Base-by-base conservation (phyloP, 2,888 invertebrate genomes). In the Trachelus stipa region DNA sequence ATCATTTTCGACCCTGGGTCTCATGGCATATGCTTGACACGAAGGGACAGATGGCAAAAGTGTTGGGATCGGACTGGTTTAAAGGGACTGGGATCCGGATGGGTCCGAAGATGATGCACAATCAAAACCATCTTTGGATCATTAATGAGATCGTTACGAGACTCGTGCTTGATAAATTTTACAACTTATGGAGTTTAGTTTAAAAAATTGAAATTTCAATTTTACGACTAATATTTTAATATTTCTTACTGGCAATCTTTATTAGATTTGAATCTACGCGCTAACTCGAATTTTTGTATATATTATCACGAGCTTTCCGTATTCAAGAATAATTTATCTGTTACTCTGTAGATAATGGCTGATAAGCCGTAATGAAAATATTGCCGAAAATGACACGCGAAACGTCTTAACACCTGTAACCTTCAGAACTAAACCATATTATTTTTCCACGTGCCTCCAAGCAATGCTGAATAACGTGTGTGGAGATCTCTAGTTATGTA, bases 1-100 rank as follows among this genome's bases (percentile, higher is more conserved):
- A 84, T 87, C 83, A 85, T 86, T 87, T 84, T 88, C 81, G 82
- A 85, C 83, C 83, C 81, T 85, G 85, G 75, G 83, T 85, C 85
- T 78, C 69, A 37, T 80, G 84, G 86, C 90, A 90, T 90, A 88
- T 90, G 90, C 88, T 85, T 85, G 84, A 86, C 84, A 85, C 84
- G 78, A 79, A 56, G 80, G 80, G 85, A 85, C 88, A 87, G 87
- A 87, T 88, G 88, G 88, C 81, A 81, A 84, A 87, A 86, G 84
- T 83, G 83, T 83, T 81, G 80, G 79, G 75, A 30, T 30, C 56
- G 56, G 56, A 56, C 56, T 56, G 34, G 69, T 76, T 76, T 76
- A 76, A 76, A 71, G 31, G 31, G 71, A 71, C 12, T 12, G 15
- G 71, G 73, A 76, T 73, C 68, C n/a, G 37, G 79, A 79, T 75